Conservation (phyloP, 2,888 invertebrate species). For the Elysia crispata region DNA sequence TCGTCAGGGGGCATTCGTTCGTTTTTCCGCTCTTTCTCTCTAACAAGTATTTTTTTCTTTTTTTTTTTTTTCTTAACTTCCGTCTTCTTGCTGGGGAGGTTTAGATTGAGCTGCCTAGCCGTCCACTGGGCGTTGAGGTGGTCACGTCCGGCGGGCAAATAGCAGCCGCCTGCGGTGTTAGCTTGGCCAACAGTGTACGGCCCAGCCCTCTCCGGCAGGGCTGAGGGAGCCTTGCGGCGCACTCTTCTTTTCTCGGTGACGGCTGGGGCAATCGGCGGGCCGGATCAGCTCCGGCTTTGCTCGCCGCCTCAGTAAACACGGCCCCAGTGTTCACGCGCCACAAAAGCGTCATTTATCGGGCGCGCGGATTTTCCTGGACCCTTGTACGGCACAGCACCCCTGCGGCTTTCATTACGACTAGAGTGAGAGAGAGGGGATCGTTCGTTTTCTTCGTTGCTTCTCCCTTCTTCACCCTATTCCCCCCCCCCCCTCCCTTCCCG, state of each 20-base stretch:
- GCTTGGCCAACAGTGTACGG: slow-evolving; percentile 37
- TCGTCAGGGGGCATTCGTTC: neutral
- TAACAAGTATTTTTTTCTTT: neutral
- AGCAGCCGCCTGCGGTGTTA: slow-evolving; percentile 41
- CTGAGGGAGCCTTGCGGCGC: slow-evolving; percentile 17
- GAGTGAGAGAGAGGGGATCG: no score
- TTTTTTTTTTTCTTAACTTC: neutral
- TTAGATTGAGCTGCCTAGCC: no score
- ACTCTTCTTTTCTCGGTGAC: slow-evolving; percentile 35
- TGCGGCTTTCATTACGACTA: slow-evolving; percentile 16
- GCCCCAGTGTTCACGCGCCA: slow-evolving; percentile 43
- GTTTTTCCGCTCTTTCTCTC: no score
- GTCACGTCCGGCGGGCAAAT: slow-evolving; percentile 45
- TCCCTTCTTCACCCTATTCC: neutral
- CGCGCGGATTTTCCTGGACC: slow-evolving; percentile 36
- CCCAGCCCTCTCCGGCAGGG: no score
- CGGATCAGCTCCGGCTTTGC: slow-evolving; percentile 42
- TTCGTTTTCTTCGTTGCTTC: neutral
- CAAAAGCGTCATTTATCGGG: slow-evolving; percentile 45
- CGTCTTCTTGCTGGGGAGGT: neutral
- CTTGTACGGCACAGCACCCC: slow-evolving; percentile 26
- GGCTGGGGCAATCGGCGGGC: slow-evolving; percentile 42
- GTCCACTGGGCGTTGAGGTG: slow-evolving; percentile 3
- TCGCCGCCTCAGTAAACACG: slow-evolving; percentile 46
- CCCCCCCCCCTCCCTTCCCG: neutral